Percentiles rank a stretch among this genome's conserved stretches.
These are phyloP conservation scores for Megaleporinus macrocephalus DNA, from an alignment of 2,113 vertebrate genomes.

Conservation along the genomic window DNA sequence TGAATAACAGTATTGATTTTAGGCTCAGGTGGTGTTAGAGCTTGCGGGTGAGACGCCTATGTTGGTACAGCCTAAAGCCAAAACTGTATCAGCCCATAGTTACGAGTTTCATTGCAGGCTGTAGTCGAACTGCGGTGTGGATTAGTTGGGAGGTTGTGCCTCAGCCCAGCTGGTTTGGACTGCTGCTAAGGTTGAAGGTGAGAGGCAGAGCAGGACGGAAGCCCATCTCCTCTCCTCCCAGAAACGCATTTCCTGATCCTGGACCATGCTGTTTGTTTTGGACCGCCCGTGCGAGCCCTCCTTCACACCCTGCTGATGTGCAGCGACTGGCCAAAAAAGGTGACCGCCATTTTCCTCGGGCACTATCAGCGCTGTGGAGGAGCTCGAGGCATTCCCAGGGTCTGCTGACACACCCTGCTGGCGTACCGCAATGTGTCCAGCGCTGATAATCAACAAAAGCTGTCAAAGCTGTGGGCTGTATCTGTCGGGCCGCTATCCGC, in stretches of 20 bases:
- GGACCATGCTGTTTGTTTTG: conserved; percentile 51
- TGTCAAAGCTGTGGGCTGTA: neutral
- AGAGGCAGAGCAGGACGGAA: conserved; percentile 51
- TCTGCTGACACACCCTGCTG: conserved; percentile 10
- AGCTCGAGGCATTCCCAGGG: conserved; percentile 6
- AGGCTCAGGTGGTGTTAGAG: neutral
- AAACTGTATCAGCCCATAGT: too few relatives aligned
- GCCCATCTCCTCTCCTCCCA: conserved; percentile 41
- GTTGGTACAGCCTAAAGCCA: neutral
- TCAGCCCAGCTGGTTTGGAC: conserved; percentile 16
- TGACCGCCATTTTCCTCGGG: conserved; percentile 45
- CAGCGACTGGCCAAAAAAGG: conserved; percentile 14
- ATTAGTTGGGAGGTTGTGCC: neutral
- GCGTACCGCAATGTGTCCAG: conserved; percentile 38
- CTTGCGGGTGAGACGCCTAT: too few relatives aligned
- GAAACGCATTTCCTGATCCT: conserved; percentile 51
- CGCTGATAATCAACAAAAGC: conserved; percentile 40
- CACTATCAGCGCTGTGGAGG: conserved; percentile 61
- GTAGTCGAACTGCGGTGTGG: neutral
- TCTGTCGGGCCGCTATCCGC: neutral
- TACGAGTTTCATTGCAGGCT: neutral
- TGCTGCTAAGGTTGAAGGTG: conserved; percentile 45
- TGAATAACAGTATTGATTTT: conserved; percentile 8
- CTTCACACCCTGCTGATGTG: conserved; percentile 8
- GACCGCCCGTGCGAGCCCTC: conserved; percentile 28